Conservation (phyloP, 2,888 invertebrate genomes). For the Miltochrista miniata region DNA sequence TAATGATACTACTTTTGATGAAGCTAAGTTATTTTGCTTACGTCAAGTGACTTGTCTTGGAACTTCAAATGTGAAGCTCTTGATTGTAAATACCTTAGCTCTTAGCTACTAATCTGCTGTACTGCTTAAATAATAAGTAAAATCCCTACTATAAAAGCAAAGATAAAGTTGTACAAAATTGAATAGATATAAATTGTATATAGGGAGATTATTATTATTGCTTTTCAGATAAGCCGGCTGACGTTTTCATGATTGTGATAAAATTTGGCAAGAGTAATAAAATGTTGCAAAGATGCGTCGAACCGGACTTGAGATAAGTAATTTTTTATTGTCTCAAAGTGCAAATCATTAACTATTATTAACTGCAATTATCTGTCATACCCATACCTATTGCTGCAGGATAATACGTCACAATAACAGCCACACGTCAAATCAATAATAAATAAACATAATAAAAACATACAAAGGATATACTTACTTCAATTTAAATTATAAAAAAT, state of each 20-base stretch:
- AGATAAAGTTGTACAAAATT: constrained; percentile 10
- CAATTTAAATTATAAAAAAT: too few relatives aligned
- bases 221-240: constrained; percentile 20
- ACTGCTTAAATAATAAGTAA: neutral
- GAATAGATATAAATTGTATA: neutral
- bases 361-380: neutral
- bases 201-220: constrained; percentile 22
- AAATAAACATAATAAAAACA: too few relatives aligned
- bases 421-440: neutral
- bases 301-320: constrained; percentile 18
- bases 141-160: constrained; percentile 10
- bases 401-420: neutral
- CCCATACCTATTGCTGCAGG: neutral
- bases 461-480: too few relatives aligned
- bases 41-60: too few relatives aligned
- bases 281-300: constrained; percentile 15
- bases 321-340: constrained; percentile 16
- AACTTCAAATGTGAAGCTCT: neutral
- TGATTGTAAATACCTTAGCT: neutral
- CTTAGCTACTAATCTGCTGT: too few relatives aligned
- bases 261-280: constrained; percentile 5
- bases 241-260: constrained; percentile 31
- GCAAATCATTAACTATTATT: neutral
- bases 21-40: too few relatives aligned
- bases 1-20: too few relatives aligned